Base-by-base conservation (phyloP, 2,113 vertebrate genomes). In the Promerops cafer region DNA sequence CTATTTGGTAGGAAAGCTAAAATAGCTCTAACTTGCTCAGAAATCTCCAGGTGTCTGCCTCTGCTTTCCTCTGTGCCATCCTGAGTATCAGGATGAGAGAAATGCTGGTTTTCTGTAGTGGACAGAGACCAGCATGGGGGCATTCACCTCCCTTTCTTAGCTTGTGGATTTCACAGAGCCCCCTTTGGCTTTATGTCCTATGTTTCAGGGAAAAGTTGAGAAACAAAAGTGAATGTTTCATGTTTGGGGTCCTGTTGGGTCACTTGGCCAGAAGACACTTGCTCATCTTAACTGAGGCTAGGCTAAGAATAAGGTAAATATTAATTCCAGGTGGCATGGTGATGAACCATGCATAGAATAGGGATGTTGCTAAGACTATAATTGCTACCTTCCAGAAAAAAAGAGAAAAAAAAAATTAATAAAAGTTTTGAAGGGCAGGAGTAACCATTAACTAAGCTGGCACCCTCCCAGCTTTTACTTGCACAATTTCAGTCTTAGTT, bases 381-480 rank as follows among this genome's bases (percentile, higher is more conserved):
- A 76, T 57, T 63, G 11, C 33, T 94, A 52, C 40, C 35, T 68
- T 80, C 27, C 42, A 86, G 35, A 23, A 12, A 50, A 77, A 80
- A 75, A 79, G 57, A 45, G 7, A 59, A 83, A 59, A 69, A 42
- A 40, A n/a, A 65, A 6, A 28, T 42, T 86, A 90, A 69, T 57
- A 49, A 10, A 68, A 57, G 12, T 82, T 89, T 88, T 74, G 66
- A 72, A 90, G 79, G 59, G 68, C 56, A 83, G 13, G 13, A 83
- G 52, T 94, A 96, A 86, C 75, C 24, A 83, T 90, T 95, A 95
- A 94, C 88, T 70, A 64, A 77, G 11, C 44, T 94, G 92, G 79
- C 92, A 86, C 19, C 7, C 18, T 66, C 42, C 21, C 61, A 93
- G 40, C 5, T 27, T 83, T 88, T 75, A 15, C 47, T 94, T 91